These are phyloP conservation scores for Amiota mariae DNA, from an alignment of 2,888 invertebrate species.

Conservation along the genomic window DNA sequence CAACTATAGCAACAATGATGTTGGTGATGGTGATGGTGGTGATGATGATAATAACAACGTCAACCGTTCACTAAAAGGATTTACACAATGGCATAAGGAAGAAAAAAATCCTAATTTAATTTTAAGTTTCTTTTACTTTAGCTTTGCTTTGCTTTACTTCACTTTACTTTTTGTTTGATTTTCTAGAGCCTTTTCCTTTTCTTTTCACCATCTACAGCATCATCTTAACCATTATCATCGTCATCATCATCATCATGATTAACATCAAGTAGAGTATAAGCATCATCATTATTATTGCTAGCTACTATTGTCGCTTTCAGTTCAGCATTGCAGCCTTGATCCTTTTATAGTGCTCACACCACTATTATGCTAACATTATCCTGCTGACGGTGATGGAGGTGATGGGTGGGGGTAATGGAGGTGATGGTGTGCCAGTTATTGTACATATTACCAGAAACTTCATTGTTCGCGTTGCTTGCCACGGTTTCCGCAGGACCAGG, in stretches of 20 bases:
- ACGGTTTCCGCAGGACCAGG: not conserved
- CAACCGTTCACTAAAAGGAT: conserved; percentile 23
- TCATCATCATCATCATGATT: not conserved
- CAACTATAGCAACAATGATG: not conserved
- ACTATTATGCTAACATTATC: not conserved
- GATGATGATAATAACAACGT: too few relatives aligned
- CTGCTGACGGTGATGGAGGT: not conserved
- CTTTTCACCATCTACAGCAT: not conserved
- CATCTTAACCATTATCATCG: conserved; percentile 1
- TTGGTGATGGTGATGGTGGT: too few relatives aligned
- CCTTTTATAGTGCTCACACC: too few relatives aligned
- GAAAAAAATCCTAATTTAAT: conserved; percentile 59
- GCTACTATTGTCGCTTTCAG: not conserved
- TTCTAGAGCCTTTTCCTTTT: not conserved
- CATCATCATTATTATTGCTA: not conserved
- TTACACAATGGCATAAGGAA: conserved; percentile 7
- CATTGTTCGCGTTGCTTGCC: conserved; percentile 23
- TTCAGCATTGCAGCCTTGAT: too few relatives aligned
- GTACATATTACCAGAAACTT: conserved; percentile 18
- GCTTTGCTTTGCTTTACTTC: conserved; percentile 38
- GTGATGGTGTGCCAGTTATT: conserved; percentile 11
- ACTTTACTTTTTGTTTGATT: conserved; percentile 52
- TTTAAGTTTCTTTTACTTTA: conserved; percentile 55
- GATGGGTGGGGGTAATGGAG: not conserved
- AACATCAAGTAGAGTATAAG: not conserved